Percentiles rank a stretch among this genome's conserved stretches.
These are phyloP conservation scores for Chiloscyllium plagiosum DNA, from an alignment of 2,113 vertebrate species.

Conservation along the genomic window DNA sequence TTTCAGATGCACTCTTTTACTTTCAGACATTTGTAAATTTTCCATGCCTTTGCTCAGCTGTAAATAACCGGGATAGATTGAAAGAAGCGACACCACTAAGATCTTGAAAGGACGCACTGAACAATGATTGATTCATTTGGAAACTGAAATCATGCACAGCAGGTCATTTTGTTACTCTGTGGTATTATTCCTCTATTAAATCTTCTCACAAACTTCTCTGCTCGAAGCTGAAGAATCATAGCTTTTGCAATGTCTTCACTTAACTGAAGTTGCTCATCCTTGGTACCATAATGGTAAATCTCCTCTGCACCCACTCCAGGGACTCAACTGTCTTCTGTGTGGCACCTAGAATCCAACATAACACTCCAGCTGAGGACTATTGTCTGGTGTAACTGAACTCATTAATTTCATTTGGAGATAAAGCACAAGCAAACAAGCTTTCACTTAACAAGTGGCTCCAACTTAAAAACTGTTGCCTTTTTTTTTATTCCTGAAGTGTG, in stretches of 20 bases:
- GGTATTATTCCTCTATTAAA: not conserved
- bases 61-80: not conserved
- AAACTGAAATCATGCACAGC: not conserved
- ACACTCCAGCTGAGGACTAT: not conserved
- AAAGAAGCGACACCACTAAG: not conserved
- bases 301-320: not conserved
- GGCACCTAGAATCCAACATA: not conserved
- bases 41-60: not conserved
- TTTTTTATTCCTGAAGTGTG: not conserved
- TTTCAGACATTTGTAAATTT: not conserved
- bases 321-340: not conserved
- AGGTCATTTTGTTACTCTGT: not conserved
- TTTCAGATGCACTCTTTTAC: not conserved
- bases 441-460: not conserved
- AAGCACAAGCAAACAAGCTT: not conserved
- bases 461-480: not conserved
- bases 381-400: not conserved
- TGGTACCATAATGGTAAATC: not conserved
- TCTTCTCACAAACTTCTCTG: not conserved
- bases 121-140: not conserved
- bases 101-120: not conserved
- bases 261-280: not conserved
- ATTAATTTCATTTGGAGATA: not conserved
- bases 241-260: not conserved
- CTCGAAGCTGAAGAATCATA: not conserved